Conservation (phyloP, 2,888 invertebrate species). For the Parelbella ahira region DNA sequence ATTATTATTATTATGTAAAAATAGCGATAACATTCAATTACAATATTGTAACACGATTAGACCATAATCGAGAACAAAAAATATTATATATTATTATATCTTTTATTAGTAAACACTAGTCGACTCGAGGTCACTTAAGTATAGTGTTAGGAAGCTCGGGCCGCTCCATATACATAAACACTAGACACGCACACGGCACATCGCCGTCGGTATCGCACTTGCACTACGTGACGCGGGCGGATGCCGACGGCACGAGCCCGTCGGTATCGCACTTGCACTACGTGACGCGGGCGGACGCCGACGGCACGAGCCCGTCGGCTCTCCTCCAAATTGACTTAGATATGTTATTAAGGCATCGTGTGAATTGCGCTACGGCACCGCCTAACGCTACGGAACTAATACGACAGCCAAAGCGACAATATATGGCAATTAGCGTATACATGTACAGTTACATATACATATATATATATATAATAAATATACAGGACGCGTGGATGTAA, state of each 20-base stretch:
- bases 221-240: constrained; percentile 65
- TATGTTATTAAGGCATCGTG: constrained; percentile 80
- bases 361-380: constrained; percentile 77
- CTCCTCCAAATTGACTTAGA: constrained; percentile 78
- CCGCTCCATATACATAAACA: too few species aligned
- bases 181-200: too few species aligned
- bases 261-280: constrained; percentile 65
- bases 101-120: constrained; percentile 73
- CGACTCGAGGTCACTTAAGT: constrained; percentile 53
- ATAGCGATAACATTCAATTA: constrained; percentile 72
- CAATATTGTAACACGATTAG: constrained; percentile 60
- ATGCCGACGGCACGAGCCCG: too few species aligned
- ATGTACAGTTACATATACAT: constrained; percentile 30
- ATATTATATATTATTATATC: constrained; percentile 58
- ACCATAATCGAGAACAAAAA: constrained; percentile 73
- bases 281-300: constrained; percentile 68
- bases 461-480: constrained; percentile 38
- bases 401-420: constrained; percentile 77
- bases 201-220: constrained; percentile 66
- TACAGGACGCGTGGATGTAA: constrained; percentile 42
- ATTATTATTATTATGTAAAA: constrained; percentile 67
- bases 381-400: constrained; percentile 67
- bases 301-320: constrained; percentile 52
- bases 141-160: constrained; percentile 62
- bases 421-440: constrained; percentile 61